Percentiles rank a stretch among this genome's conserved stretches.
Conservation (phyloP, 1,140 invertebrate species). For the Hormaphis cornu region DNA sequence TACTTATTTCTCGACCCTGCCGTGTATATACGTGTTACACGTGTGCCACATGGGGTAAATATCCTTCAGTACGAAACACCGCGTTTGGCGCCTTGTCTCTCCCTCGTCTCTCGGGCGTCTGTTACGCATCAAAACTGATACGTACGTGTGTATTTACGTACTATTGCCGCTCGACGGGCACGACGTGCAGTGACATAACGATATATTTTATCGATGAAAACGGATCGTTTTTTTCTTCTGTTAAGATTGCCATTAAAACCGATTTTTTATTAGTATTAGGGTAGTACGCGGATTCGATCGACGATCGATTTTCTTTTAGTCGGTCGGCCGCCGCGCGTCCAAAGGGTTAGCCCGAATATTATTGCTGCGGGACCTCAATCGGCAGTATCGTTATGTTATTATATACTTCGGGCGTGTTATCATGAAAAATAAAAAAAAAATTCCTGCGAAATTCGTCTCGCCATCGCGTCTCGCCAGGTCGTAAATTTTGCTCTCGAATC, state of each 20-base stretch:
- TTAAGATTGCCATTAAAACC: background rate
- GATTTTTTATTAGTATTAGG: background rate
- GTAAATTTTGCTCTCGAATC: background rate
- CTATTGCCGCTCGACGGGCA: background rate
- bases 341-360: no score
- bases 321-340: no score
- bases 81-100: constrained; percentile 14
- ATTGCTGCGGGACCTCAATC: no score
- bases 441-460: background rate
- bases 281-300: no score
- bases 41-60: constrained; percentile 31
- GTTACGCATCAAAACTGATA: constrained; percentile 13
- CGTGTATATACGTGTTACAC: background rate
- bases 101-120: constrained; percentile 3
- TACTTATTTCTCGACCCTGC: constrained; percentile 29
- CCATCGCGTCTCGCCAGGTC: background rate
- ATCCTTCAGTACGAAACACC: background rate
- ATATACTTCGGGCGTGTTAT: no score
- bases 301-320: no score
- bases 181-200: background rate
- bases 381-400: no score
- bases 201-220: background rate
- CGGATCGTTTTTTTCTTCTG: background rate
- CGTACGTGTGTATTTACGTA: background rate
- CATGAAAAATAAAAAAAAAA: no score